Evolutionary conservation across 2,797 vertebrate genomes (phyloP).

Genomic region (Galago senegalensis): DNA sequence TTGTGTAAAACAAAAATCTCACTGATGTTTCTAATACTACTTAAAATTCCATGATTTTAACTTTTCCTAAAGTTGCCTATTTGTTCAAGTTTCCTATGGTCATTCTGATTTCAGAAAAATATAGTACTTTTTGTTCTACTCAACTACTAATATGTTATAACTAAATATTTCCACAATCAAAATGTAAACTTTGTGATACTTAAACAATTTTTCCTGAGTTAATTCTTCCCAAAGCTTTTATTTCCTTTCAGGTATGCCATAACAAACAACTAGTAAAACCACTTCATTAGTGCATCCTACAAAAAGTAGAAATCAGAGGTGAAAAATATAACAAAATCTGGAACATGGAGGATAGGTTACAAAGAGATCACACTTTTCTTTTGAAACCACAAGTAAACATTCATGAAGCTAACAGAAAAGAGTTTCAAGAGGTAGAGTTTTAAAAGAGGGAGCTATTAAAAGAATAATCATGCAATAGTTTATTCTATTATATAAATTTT

Average conservation of each 20-base stretch:
- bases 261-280: constrained; percentile 41
- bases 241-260: constrained; percentile 21
- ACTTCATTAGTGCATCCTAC: not conserved
- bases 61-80: constrained; percentile 54
- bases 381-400: constrained; percentile 27
- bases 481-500: constrained; percentile 21
- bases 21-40: constrained; percentile 57
- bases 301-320: constrained; percentile 52
- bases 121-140: not conserved
- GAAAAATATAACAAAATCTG: constrained; percentile 20
- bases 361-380: not conserved
- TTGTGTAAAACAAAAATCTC: constrained; percentile 58
- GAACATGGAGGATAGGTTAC: not conserved
- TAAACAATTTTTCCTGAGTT: constrained; percentile 24
- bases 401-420: not conserved
- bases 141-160: constrained; percentile 14
- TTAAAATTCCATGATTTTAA: constrained; percentile 49
- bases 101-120: constrained; percentile 56
- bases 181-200: constrained; percentile 44
- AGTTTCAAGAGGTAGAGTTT: constrained; percentile 36
- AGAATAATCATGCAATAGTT: not conserved
- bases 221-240: constrained; percentile 57
- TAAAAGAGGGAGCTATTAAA: not conserved
- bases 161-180: not conserved
- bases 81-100: constrained; percentile 47